A percentile compares a stretch with the other conserved stretches of the same genome.
Conservation (phyloP, 2,797 vertebrate species). For the Eidolon dupreanum region DNA sequence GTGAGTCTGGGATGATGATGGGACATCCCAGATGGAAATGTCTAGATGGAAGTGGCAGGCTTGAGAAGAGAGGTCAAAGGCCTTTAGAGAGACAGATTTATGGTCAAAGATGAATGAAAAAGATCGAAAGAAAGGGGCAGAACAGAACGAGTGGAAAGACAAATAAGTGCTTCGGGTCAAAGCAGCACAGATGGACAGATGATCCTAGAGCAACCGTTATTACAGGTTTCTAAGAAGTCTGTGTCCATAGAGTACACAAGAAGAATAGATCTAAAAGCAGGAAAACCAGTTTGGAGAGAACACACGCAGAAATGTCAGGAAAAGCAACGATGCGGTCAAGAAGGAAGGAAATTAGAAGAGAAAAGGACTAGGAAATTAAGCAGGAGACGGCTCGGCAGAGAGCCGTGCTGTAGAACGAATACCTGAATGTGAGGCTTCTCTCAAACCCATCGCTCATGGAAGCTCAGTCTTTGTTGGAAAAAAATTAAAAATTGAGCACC, state of each 20-base stretch:
- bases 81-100: neutral
- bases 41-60: neutral
- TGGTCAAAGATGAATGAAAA: neutral
- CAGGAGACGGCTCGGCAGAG: neutral
- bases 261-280: neutral
- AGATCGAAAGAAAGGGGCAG: neutral
- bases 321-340: neutral
- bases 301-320: fast-evolving
- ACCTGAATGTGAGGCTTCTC: fast-evolving
- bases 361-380: neutral
- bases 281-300: neutral
- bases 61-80: neutral
- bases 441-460: neutral
- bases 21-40: neutral
- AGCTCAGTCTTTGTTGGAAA: neutral
- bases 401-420: fast-evolving
- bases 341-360: neutral
- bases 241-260: neutral
- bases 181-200: neutral
- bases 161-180: neutral
- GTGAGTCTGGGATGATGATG: neutral
- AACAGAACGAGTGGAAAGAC: neutral
- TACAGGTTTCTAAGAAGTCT: neutral
- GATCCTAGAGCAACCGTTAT: neutral
- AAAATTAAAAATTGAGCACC: neutral